Evolutionary conservation across 2,113 vertebrate genomes (phyloP).

Genomic region (Clarias macrocephalus): DNA sequence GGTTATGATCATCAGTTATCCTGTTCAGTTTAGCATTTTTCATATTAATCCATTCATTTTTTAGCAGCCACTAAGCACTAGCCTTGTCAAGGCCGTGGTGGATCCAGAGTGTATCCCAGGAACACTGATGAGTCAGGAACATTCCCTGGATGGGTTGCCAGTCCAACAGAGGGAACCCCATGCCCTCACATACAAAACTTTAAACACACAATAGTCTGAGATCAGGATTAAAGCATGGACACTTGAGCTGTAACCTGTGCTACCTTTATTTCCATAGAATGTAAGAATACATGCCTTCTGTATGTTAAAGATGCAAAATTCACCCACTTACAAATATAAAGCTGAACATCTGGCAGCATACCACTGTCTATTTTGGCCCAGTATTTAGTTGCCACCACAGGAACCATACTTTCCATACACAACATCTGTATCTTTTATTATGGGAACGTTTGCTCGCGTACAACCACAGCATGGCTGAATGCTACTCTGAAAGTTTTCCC

Average conservation of each 20-base stretch:
- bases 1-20: background rate
- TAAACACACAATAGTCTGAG: background rate
- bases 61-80: background rate
- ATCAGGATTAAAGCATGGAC: background rate
- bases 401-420: constrained; percentile 13
- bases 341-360: background rate
- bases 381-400: constrained; percentile 22
- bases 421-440: constrained; percentile 19
- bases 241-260: background rate
- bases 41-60: background rate
- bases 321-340: background rate
- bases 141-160: background rate
- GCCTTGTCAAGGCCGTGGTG: background rate
- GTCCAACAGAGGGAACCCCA: background rate
- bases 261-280: background rate
- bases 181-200: background rate
- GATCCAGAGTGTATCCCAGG: background rate
- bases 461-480: constrained; percentile 32
- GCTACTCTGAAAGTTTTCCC: constrained; percentile 24
- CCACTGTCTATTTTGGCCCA: constrained; percentile 3
- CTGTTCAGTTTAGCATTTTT: background rate
- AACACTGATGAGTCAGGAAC: background rate
- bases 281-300: background rate
- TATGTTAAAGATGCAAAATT: background rate
- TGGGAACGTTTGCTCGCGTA: constrained; percentile 14